These are phyloP conservation scores for Melanostigma gelatinosum DNA, from an alignment of 2,113 vertebrate genomes.

Conservation along the genomic window DNA sequence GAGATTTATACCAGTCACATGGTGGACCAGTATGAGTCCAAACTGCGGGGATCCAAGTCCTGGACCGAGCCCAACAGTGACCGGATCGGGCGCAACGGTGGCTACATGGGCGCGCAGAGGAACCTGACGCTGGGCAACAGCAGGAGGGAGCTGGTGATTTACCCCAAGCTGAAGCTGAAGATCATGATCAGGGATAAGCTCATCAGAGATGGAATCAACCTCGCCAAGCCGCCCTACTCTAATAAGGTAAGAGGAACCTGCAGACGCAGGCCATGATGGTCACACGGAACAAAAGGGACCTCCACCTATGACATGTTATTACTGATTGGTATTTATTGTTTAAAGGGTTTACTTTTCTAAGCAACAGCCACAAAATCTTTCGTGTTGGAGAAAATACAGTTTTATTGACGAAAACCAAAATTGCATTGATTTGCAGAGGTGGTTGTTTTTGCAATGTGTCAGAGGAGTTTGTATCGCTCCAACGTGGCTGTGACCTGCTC, in stretches of 20 bases:
- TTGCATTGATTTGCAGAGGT: neutral
- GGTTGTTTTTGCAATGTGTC: neutral
- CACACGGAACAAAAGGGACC: neutral
- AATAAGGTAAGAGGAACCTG: constrained; percentile 89
- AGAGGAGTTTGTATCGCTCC: constrained; percentile 3
- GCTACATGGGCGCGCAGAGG: constrained; percentile 75
- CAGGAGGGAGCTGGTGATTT: constrained; percentile 86
- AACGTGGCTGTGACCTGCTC: constrained; percentile 23
- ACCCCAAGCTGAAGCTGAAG: constrained; percentile 95
- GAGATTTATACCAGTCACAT: constrained; percentile 83
- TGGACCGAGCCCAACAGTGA: constrained; percentile 82
- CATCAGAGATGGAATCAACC: constrained; percentile 92
- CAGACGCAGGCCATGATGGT: neutral
- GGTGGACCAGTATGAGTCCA: constrained; percentile 83
- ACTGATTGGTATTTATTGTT: neutral
- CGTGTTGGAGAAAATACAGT: neutral
- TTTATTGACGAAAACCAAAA: neutral
- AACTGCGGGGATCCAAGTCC: constrained; percentile 80
- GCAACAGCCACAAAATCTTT: neutral
- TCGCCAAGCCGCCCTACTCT: constrained; percentile 91
- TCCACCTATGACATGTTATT: neutral
- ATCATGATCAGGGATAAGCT: constrained; percentile 99
- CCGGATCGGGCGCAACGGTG: constrained; percentile 63
- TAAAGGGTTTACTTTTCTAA: neutral
- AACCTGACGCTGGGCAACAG: constrained; percentile 81